Percentiles rank a stretch among this genome's conserved stretches.
Conservation (phyloP, 2,797 vertebrate species). For the Vespertilio murinus region DNA sequence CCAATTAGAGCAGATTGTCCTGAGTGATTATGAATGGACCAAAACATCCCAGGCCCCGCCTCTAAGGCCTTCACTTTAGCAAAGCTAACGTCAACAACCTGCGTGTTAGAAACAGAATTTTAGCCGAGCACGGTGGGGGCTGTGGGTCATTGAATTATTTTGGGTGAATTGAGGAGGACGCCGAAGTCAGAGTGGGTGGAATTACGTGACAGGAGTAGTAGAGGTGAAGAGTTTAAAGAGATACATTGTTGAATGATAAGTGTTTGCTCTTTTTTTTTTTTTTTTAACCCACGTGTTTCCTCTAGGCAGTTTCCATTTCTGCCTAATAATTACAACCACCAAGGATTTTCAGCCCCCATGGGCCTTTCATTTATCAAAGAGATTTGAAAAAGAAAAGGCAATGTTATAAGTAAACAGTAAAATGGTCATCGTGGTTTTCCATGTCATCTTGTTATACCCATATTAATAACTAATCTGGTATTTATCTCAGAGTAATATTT, state of each 20-base stretch:
- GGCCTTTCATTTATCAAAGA: constrained; percentile 46
- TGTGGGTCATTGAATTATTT: background rate
- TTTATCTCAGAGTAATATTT: background rate
- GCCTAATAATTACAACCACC: background rate
- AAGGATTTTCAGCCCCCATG: background rate
- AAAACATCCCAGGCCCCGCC: background rate
- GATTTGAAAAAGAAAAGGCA: constrained; percentile 51
- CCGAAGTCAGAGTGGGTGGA: background rate
- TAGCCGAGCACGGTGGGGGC: background rate
- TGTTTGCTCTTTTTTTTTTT: background rate
- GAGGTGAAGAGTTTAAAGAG: constrained; percentile 28
- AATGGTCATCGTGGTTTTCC: background rate
- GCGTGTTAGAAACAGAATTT: background rate
- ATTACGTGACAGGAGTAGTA: background rate
- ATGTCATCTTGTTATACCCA: background rate
- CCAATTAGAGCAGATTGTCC: background rate
- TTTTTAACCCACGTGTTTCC: constrained; percentile 1
- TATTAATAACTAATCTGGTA: background rate
- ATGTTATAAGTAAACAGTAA: background rate
- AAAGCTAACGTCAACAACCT: background rate
- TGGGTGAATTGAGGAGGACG: background rate
- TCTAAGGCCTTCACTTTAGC: background rate
- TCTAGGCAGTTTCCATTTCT: constrained; percentile 16
- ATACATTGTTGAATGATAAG: background rate
- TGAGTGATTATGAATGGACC: constrained; percentile 18